These are phyloP conservation scores for Chlorospingus flavigularis DNA, from an alignment of 2,797 vertebrate genomes.

Conservation along the genomic window DNA sequence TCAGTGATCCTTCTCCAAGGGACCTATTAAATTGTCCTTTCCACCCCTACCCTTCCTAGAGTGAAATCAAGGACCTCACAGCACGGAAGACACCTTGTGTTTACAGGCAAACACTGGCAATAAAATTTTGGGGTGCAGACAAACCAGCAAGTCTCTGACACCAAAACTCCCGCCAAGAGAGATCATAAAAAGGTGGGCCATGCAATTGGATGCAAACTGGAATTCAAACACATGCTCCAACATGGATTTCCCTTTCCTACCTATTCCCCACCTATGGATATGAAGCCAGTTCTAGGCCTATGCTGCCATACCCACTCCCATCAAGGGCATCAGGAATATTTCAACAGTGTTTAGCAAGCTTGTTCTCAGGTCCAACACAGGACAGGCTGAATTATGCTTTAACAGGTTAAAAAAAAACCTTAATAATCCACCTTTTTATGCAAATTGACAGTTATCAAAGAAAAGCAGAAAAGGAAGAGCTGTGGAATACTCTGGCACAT, in stretches of 20 bases:
- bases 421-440: neutral
- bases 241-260: neutral
- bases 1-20: neutral
- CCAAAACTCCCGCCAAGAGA: accelerated
- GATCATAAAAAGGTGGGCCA: neutral
- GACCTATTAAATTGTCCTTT: neutral
- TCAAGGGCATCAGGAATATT: neutral
- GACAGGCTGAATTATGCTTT: neutral
- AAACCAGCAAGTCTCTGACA: neutral
- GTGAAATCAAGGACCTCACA: neutral
- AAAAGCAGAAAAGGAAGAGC: constrained; percentile 46
- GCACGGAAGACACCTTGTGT: neutral
- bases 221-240: neutral
- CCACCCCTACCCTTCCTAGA: neutral
- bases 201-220: neutral
- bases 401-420: neutral
- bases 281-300: neutral
- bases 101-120: neutral
- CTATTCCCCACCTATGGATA: neutral
- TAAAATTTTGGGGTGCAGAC: neutral
- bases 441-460: constrained; percentile 49
- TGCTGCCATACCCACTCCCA: neutral
- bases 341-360: neutral
- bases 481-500: constrained; percentile 63
- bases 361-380: neutral